Evolutionary conservation across 2,113 vertebrate genomes (phyloP).

Genomic region (Neofelis nebulosa): DNA sequence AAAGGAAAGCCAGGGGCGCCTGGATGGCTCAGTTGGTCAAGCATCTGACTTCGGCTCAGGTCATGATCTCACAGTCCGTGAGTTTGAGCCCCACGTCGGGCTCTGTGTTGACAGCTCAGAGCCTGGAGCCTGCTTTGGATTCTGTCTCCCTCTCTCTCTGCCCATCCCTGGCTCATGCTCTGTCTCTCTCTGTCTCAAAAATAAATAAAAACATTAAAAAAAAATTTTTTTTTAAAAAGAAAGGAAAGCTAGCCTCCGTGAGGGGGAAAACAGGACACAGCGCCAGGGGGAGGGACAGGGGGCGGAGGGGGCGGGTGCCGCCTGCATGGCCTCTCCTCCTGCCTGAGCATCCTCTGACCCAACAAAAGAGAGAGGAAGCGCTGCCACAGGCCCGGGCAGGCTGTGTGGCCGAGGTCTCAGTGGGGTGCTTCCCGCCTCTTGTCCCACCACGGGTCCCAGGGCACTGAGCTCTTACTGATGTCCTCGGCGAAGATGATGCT

Average conservation of each 20-base stretch:
- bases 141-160: too few species aligned
- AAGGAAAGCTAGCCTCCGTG: neutral
- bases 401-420: accelerated
- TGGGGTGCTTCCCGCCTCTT: accelerated
- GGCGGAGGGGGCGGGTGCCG: accelerated
- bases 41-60: too few species aligned
- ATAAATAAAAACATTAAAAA: too few species aligned
- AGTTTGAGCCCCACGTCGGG: too few species aligned
- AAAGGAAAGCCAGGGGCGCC: neutral
- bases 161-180: too few species aligned
- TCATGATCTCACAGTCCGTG: too few species aligned
- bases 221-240: neutral
- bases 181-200: too few species aligned
- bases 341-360: neutral
- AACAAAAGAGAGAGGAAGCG: neutral
- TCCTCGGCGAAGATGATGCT: conserved; percentile 95
- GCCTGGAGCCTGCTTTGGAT: too few species aligned
- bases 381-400: accelerated
- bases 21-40: too few species aligned
- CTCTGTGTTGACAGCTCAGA: too few species aligned
- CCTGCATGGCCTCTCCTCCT: accelerated
- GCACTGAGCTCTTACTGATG: conserved; percentile 85
- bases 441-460: accelerated
- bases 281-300: accelerated
- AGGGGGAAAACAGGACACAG: neutral